Evolutionary conservation across 2,113 vertebrate species (phyloP).

Genomic region (Carlito syrichta): DNA sequence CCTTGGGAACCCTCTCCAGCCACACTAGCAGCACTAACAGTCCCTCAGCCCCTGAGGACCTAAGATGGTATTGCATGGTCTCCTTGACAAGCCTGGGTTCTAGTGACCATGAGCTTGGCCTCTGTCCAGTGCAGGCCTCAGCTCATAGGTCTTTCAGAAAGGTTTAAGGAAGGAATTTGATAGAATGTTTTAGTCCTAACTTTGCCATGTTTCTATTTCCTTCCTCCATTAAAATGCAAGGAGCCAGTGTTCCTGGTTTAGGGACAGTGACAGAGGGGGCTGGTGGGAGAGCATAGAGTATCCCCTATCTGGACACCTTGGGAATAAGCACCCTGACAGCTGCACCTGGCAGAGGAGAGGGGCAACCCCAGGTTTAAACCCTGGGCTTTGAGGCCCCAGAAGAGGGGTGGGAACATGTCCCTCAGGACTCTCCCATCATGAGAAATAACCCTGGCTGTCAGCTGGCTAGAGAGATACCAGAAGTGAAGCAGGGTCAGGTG

Average conservation of each 20-base stretch:
- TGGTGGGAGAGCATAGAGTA: not conserved
- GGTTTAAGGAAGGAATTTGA: not conserved
- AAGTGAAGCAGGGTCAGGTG: too few relatives aligned
- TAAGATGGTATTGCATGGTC: not conserved
- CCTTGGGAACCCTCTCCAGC: not conserved
- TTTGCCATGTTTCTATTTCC: not conserved
- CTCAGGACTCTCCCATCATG: not conserved
- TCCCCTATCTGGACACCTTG: not conserved
- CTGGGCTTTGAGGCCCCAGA: not conserved
- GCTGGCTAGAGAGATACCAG: not conserved
- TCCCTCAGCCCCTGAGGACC: not conserved
- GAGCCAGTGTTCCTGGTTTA: not conserved
- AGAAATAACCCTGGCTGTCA: not conserved
- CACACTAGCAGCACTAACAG: accelerated
- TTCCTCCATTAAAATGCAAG: not conserved
- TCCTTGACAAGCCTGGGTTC: not conserved
- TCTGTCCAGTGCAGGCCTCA: not conserved
- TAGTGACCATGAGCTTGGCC: not conserved
- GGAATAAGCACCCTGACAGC: not conserved
- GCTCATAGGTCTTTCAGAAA: not conserved
- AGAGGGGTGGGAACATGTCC: accelerated
- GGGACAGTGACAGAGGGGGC: not conserved
- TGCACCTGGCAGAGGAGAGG: not conserved
- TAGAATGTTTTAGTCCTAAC: not conserved
- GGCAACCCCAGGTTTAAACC: not conserved